Base-by-base conservation (phyloP, 2,888 invertebrate species). In the Lasius platythorax region DNA sequence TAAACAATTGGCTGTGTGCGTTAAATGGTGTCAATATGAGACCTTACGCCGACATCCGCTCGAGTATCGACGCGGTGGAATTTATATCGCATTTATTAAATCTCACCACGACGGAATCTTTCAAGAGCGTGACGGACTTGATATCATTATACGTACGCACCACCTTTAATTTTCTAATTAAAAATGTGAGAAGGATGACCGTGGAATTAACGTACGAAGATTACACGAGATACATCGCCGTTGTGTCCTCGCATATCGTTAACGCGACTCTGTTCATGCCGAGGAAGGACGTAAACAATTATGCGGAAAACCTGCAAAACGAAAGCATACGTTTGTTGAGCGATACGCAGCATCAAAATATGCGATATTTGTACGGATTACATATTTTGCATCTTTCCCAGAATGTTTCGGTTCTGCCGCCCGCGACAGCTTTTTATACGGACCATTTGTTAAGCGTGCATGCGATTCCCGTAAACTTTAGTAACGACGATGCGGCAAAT, bases 11-110 rank as follows among this genome's bases (percentile, higher is more conserved):
- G 83, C 70, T 94, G 6, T 70, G 79, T 11, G 86, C 46, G n/a
- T 87, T 93, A 18, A 87, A 87, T 58, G 86, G 78, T 33, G 84
- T 91, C 30, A 90, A 92, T 72, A 28, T 79, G 6, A 93, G 94
- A 86, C 93, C 92, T 4, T 95, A 94, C 68, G 91, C 91, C 6
- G 84, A 92, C 85, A 58, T 85, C 58, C 53, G 64, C 33, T 83
- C 82, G 2, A 86, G 81, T 11, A 78, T 90, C 37, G 87, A 86
- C 85, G 81, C 87, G 11, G 83, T 92, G 43, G 89, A 90, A 81
- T 86, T 94, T 37, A 78, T 92, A 30, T 87, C 89, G n/a, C 43
- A 88, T 85, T 85, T 92, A 18, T 63, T 92, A 37, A 40, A 78
- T 15, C 74, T 85, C 63, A 85, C 18, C 12, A 2, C 4, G 18